These are phyloP conservation scores for Drosophila tripunctata DNA, from an alignment of 2,888 invertebrate genomes.

Conservation along the genomic window DNA sequence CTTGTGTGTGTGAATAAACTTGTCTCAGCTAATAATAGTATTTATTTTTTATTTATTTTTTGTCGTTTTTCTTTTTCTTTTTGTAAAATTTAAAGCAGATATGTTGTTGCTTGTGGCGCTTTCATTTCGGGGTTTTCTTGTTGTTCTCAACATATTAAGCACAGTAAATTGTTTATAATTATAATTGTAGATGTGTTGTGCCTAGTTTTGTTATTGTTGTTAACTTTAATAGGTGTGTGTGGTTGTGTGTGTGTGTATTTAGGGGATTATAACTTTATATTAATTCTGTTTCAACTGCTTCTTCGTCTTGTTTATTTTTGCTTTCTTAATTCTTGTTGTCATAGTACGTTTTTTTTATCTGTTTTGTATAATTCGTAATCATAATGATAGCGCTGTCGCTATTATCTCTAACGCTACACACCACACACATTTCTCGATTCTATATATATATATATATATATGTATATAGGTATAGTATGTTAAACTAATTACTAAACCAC, in stretches of 20 bases:
- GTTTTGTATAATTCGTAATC: conserved; percentile 60
- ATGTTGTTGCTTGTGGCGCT: conserved; percentile 78
- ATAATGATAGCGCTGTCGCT: conserved; percentile 54
- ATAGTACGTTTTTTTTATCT: too few species aligned
- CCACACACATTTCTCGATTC: conserved; percentile 38
- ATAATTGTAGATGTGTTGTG: conserved; percentile 75
- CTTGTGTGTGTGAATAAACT: conserved; percentile 39
- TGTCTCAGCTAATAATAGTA: conserved; percentile 63
- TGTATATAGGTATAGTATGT: conserved; percentile 15
- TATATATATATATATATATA: conserved; percentile 16
- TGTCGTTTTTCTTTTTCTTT: conserved; percentile 27
- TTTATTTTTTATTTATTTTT: conserved; percentile 30
- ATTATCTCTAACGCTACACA: conserved; percentile 31
- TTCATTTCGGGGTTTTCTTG: conserved; percentile 33
- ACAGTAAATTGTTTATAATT: conserved; percentile 70
- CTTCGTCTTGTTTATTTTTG: neutral
- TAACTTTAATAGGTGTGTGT: conserved; percentile 71
- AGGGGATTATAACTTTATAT: conserved; percentile 65
- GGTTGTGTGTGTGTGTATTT: conserved; percentile 3
- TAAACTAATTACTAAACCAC: conserved; percentile 65
- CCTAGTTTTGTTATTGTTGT: conserved; percentile 62
- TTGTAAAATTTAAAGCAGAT: conserved; percentile 76
- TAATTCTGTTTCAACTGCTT: conserved; percentile 17
- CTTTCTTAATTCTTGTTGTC: conserved; percentile 17
- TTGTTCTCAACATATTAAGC: conserved; percentile 74